Percentiles rank a stretch among this genome's conserved stretches.
phyloP scores from a whole-genome alignment of 2,797 vertebrate genomes.

The Acrossocheilus fasciatus region DNA sequence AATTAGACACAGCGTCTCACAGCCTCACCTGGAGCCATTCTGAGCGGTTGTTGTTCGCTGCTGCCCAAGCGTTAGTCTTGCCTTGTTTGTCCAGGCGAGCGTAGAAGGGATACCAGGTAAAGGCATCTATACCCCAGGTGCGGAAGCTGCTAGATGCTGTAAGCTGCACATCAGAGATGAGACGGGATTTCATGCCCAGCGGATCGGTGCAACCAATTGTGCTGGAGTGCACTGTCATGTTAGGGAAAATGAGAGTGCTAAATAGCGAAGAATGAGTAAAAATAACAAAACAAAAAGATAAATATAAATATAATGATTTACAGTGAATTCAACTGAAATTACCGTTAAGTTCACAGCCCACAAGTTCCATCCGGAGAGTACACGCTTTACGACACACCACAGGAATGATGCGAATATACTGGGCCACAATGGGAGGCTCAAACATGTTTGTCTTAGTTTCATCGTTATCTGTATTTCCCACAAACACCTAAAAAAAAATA shows the following conservation, averaged over 20 bases:
- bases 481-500: slow-evolving; percentile 81
- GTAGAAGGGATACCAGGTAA: slow-evolving; percentile 90
- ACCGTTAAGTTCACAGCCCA: slow-evolving; percentile 96
- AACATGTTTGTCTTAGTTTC: slow-evolving; percentile 87
- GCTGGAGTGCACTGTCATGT: slow-evolving; percentile 85
- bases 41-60: slow-evolving; percentile 77
- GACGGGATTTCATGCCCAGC: slow-evolving; percentile 90
- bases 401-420: slow-evolving; percentile 89
- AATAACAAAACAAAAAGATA: neutral
- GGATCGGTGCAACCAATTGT: slow-evolving; percentile 90
- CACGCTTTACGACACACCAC: slow-evolving; percentile 86
- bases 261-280: neutral
- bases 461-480: slow-evolving; percentile 87
- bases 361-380: slow-evolving; percentile 93
- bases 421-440: slow-evolving; percentile 82
- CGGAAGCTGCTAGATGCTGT: slow-evolving; percentile 89
- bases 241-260: neutral
- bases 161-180: slow-evolving; percentile 87
- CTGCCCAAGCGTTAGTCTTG: slow-evolving; percentile 95
- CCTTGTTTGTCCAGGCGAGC: slow-evolving; percentile 92
- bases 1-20: neutral
- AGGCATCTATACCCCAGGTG: slow-evolving; percentile 92
- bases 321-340: slow-evolving; percentile 66
- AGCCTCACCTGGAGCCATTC: slow-evolving; percentile 94
- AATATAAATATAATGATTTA: neutral